Evolutionary conservation across 2,797 vertebrate genomes (phyloP), one percentile per base, ranked within the genome.

Genomic region (Catostomus latipinnis): DNA sequence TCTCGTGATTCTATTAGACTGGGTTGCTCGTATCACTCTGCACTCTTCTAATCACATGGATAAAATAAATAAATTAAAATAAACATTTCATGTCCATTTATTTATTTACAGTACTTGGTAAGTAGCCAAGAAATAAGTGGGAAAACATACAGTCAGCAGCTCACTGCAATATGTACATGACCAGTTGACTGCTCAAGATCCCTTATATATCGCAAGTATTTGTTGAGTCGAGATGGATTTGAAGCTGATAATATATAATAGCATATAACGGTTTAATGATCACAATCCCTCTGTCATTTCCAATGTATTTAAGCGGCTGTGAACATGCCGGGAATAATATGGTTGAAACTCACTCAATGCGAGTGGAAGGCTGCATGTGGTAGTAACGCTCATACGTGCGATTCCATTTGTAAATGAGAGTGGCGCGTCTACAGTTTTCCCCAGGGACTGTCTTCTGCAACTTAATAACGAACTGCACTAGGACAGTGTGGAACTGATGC

Each of bases 401-500:
- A 34, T 34, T 34, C 34, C 53, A 14, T 77, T 50, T 16, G 12
- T 77, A 49, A 71, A 78, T 78, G 66, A 52, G 18, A 34, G 34
- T 34, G 34, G 34, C 34, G 4, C 34, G 3, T 34, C 34, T 34
- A 46, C 45, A 0, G 13, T 52, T 77, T 69, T 6, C 75, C 66
- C 57, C 22, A 4, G 57, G 57, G 66, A 70, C 13, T 1, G 49
- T 14, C 49, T 60, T 22, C 18, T 62, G 34, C 34, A 62, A 61
- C 50, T 54, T 52, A 73, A 78, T 73, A 67, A 62, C 16, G 56
- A 53, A 60, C 6, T 60, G 68, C 61, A 48, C 13, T 69, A 63
- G 66, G 70, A 49, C 49, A 10, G 18, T 67, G 46, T 48, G 57
- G 75, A 58, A 54, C 50, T 46, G 6, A 71, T 50, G 70, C 18